A percentile compares a stretch with the other conserved stretches of the same genome.
These are phyloP conservation scores for Petrocephalus sullivani DNA, from an alignment of 2,797 vertebrate genomes.

Conservation along the genomic window DNA sequence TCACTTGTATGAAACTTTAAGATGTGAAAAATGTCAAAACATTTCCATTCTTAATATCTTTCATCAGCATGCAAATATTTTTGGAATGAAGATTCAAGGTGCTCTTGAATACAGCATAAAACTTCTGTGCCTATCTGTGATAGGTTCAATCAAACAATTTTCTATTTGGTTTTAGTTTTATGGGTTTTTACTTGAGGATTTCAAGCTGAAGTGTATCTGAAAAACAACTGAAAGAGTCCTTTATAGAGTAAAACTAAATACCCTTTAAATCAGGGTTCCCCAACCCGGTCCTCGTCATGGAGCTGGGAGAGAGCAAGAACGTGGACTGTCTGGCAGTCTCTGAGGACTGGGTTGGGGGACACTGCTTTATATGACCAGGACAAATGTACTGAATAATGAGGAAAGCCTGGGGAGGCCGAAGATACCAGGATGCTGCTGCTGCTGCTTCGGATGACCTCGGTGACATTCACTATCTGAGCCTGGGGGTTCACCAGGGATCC, in stretches of 20 bases:
- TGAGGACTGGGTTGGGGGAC: too few species aligned
- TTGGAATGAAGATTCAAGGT: not conserved
- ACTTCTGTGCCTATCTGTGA: not conserved
- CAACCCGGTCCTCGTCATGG: too few species aligned
- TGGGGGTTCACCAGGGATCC: slow-evolving; percentile 85
- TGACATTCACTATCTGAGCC: slow-evolving; percentile 74
- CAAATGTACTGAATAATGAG: not conserved
- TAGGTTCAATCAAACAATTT: not conserved
- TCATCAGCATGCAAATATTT: not conserved
- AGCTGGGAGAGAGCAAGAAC: too few species aligned
- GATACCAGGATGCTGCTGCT: slow-evolving; percentile 67
- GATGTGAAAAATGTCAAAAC: not conserved
- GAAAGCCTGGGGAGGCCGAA: not conserved
- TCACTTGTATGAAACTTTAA: not conserved
- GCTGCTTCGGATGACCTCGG: slow-evolving; percentile 60
- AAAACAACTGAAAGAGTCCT: not conserved
- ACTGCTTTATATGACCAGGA: not conserved
- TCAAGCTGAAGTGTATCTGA: not conserved
- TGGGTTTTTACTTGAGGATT: not conserved
- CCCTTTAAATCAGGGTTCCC: not conserved
- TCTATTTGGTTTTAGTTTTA: not conserved
- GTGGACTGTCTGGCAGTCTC: too few species aligned
- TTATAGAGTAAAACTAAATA: not conserved
- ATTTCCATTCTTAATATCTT: not conserved
- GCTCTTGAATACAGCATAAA: not conserved